These are phyloP conservation scores for Synanceia verrucosa DNA, from an alignment of 2,797 vertebrate genomes.

Conservation along the genomic window DNA sequence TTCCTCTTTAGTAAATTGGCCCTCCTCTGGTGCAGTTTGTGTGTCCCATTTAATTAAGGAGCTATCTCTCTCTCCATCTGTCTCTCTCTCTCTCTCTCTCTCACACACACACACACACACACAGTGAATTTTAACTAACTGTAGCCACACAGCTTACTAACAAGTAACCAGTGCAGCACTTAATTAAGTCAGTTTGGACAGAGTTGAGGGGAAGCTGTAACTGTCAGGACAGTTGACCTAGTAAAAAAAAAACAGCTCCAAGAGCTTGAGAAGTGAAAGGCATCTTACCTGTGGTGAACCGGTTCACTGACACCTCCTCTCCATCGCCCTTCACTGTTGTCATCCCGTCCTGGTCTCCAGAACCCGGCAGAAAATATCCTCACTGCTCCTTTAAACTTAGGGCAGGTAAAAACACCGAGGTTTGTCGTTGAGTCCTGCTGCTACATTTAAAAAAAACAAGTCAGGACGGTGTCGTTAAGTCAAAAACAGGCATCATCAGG, in stretches of 20 bases:
- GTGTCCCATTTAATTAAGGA: slow-evolving; percentile 21
- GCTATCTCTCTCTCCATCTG: not conserved
- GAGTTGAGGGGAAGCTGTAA: no score
- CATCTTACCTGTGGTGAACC: slow-evolving; percentile 67
- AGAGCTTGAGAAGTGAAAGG: not conserved
- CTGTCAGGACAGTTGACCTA: not conserved
- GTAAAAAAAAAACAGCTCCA: not conserved
- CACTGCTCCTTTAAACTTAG: not conserved
- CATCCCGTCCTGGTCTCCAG: slow-evolving; percentile 45
- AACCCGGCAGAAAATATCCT: not conserved
- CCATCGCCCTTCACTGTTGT: slow-evolving; percentile 57
- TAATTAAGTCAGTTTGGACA: no score
- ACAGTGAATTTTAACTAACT: not conserved
- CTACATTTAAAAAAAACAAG: not conserved
- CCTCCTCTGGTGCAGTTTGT: slow-evolving; percentile 12
- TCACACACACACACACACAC: not conserved
- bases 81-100: not conserved
- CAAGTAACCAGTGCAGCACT: no score
- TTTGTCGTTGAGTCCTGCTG: not conserved
- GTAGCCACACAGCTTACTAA: not conserved
- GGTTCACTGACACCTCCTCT: slow-evolving; percentile 56
- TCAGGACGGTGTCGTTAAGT: not conserved
- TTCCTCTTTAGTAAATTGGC: slow-evolving; percentile 8
- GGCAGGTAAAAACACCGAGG: not conserved
- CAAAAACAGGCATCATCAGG: slow-evolving; percentile 34